These are phyloP conservation scores for Paracanthobrama guichenoti DNA, from an alignment of 2,113 vertebrate species.

Conservation along the genomic window DNA sequence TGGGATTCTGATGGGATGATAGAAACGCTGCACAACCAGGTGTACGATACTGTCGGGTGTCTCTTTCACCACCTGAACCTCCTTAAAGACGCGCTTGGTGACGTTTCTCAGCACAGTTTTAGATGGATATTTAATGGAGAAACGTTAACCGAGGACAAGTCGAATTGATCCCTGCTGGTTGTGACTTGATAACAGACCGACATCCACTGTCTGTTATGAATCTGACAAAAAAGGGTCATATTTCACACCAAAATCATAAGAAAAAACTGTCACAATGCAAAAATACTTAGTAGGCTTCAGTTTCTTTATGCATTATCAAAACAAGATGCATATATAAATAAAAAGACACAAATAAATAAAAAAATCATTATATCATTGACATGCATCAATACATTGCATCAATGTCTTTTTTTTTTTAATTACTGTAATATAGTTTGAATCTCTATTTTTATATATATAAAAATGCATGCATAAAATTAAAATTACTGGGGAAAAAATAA, in stretches of 20 bases:
- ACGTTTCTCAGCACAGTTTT: neutral
- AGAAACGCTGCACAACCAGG: neutral
- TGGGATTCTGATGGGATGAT: neutral
- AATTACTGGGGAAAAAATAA: no score
- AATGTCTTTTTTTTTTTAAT: no score
- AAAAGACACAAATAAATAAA: no score
- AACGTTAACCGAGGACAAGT: neutral
- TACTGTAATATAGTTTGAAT: no score
- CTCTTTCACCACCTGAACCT: neutral
- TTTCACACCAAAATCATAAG: neutral
- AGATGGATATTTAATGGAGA: neutral
- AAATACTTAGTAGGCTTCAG: no score
- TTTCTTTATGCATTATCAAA: no score
- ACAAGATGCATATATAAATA: neutral
- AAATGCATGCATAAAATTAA: no score
- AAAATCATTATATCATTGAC: no score
- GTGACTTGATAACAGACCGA: neutral
- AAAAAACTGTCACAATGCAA: no score
- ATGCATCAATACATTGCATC: no score
- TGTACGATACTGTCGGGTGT: neutral
- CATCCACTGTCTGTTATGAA: neutral
- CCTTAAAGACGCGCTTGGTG: neutral
- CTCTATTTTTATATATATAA: no score
- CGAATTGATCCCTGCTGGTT: neutral
- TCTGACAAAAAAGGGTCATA: neutral